A percentile compares a stretch with the other conserved stretches of the same genome.
Conservation (phyloP, 1,140 invertebrate genomes). For the Trigoniulus corallinus region DNA sequence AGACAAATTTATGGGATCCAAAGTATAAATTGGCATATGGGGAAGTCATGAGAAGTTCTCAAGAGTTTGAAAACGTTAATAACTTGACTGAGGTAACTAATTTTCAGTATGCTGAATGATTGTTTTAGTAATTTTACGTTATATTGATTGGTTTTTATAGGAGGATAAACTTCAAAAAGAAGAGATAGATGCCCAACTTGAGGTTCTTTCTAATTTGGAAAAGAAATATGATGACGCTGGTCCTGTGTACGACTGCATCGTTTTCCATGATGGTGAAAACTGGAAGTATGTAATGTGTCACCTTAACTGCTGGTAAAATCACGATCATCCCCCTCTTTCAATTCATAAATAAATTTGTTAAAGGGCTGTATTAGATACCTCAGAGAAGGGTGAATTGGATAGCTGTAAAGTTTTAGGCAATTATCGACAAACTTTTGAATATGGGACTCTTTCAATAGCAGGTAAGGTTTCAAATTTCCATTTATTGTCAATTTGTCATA, state of each 20-base stretch:
- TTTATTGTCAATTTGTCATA: not conserved
- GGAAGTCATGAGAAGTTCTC: slow-evolving; percentile 49
- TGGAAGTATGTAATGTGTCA: slow-evolving; percentile 43
- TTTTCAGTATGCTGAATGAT: too few relatives aligned
- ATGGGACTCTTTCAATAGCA: slow-evolving; percentile 47
- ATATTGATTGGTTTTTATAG: slow-evolving; percentile 4
- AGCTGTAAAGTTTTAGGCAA: slow-evolving; percentile 61
- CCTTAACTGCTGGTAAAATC: too few relatives aligned
- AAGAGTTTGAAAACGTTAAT: slow-evolving; percentile 36
- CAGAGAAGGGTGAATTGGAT: slow-evolving; percentile 59
- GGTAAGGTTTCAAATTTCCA: slow-evolving; percentile 14
- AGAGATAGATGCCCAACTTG: slow-evolving; percentile 69
- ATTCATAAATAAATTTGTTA: too few relatives aligned
- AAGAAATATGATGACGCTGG: slow-evolving; percentile 77
- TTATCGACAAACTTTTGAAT: slow-evolving; percentile 66
- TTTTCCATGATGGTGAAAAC: slow-evolving; percentile 68
- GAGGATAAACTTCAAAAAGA: slow-evolving; percentile 75
- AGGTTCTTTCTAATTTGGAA: slow-evolving; percentile 57
- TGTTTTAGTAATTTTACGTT: too few relatives aligned
- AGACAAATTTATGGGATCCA: slow-evolving; percentile 71
- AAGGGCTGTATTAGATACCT: slow-evolving; percentile 74
- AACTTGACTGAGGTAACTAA: too few relatives aligned
- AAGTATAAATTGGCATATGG: slow-evolving; percentile 58
- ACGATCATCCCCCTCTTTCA: too few relatives aligned
- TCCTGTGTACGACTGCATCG: slow-evolving; percentile 80